Base-by-base conservation (phyloP, 2,888 invertebrate genomes). In the Oegoconia quadripuncta region DNA sequence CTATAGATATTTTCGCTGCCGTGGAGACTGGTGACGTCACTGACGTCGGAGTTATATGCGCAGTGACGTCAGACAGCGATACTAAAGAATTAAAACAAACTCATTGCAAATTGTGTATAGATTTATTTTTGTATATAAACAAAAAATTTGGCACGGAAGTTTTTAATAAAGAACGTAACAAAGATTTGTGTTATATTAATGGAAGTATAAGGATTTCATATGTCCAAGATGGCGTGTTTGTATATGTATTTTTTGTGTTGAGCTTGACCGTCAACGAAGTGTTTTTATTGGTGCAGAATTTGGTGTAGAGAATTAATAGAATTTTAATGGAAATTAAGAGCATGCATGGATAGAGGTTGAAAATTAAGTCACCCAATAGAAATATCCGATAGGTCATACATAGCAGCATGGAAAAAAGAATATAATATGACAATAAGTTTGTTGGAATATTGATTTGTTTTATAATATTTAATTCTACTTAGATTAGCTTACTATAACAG, bases 11-110 rank as follows among this genome's bases (percentile, higher is more conserved):
- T 63, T 75, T 79, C 41, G 74, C 77, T 27, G 81, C 72, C 25
- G 78, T 77, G 2, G 86, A 73, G 17, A 86, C 71, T n/a, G 88
- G 79, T 35, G 88, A 81, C 42, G 87, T 84, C 47, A 79, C 72
- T 17, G 82, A 82, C 16, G 84, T 84, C 33, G 88, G 83, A 9
- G 88, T 82, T 64, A 89, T 89, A 63, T 87, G 78, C 47, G 89
- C 86, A 60, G 88, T 83, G 50, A 87, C 88, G 62, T 89, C 89
- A 58, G 88, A 84, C 48, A 89, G 81, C 59, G 90, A 89, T 52
- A 88, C 89, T 83, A 59, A 50, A 61, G 53, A 60, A 32, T 12
- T 8, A 36, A 20, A 29, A 36, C n/a, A 37, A 22, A 30, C 14
- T 30, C 30, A 29, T 14, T 36, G 40, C 35, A 27, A 17, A 42